phyloP scores from a whole-genome alignment of 2,113 vertebrate genomes.

The Bucco capensis region DNA sequence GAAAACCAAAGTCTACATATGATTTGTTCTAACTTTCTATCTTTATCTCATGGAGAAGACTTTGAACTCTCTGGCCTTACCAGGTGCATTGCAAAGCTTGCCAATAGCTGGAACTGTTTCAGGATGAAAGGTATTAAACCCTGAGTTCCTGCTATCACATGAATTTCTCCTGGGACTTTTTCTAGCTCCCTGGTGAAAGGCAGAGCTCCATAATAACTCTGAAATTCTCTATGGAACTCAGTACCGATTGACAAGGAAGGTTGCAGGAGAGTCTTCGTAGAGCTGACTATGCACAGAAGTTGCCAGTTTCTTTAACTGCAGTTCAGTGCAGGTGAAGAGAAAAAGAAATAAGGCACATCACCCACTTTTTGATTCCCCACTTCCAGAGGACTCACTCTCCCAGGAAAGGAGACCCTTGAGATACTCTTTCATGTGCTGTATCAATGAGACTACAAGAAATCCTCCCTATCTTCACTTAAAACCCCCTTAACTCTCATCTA shows the following conservation, averaged over 20 bases:
- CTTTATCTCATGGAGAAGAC: background rate
- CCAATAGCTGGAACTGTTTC: background rate
- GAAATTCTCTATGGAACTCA: background rate
- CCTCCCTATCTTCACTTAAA: background rate
- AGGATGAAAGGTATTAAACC: background rate
- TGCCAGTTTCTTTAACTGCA: background rate
- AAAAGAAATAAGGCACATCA: background rate
- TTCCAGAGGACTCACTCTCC: background rate
- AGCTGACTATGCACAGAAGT: background rate
- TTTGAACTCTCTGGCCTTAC: background rate
- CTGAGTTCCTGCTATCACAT: background rate
- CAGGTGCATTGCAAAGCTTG: background rate
- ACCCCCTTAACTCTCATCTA: background rate
- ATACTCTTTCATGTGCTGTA: background rate
- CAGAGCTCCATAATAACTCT: background rate
- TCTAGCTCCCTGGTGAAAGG: background rate
- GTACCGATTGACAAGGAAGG: background rate
- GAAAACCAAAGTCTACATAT: background rate
- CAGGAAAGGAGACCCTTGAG: background rate
- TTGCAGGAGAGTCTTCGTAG: background rate
- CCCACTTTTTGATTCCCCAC: background rate
- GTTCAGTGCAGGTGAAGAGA: background rate
- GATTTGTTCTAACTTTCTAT: background rate
- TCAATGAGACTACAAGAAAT: background rate
- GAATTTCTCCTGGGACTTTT: conserved; percentile 24